A percentile compares a stretch with the other conserved stretches of the same genome.
phyloP scores from a whole-genome alignment of 2,113 vertebrate species.

The Archilochus colubris region DNA sequence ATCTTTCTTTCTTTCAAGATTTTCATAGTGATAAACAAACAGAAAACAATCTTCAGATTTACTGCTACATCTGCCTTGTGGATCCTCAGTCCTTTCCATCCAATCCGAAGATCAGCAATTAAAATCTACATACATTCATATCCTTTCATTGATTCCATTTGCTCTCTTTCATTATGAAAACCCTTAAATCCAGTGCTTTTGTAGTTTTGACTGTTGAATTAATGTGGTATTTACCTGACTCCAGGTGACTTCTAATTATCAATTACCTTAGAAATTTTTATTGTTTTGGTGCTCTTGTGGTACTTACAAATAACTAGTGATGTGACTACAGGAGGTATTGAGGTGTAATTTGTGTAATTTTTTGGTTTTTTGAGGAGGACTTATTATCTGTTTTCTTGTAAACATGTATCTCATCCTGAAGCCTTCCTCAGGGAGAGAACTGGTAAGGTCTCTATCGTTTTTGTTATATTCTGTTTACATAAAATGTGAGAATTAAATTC shows the following conservation, averaged over 20 bases:
- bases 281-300: background rate
- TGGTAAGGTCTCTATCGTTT: background rate
- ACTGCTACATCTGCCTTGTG: slow-evolving; percentile 93
- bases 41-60: slow-evolving; percentile 96
- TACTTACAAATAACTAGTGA: background rate
- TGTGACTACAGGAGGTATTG: background rate
- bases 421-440: background rate
- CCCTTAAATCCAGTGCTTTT: accelerated
- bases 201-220: background rate
- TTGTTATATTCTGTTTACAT: background rate
- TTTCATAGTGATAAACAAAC: slow-evolving; percentile 96
- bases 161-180: background rate
- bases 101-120: slow-evolving; percentile 87
- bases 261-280: background rate
- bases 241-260: background rate
- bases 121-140: slow-evolving; percentile 95
- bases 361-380: background rate
- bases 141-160: slow-evolving; percentile 79
- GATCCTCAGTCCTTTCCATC: slow-evolving; percentile 94
- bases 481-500: background rate
- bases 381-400: background rate
- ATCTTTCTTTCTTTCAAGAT: slow-evolving; percentile 75
- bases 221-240: background rate
- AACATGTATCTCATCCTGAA: background rate
- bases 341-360: background rate